A percentile compares a stretch with the other conserved stretches of the same genome.
These are phyloP conservation scores for Catalaphyllia jardinei DNA, from an alignment of 64 coral and sea anemone species.

Conservation along the genomic window DNA sequence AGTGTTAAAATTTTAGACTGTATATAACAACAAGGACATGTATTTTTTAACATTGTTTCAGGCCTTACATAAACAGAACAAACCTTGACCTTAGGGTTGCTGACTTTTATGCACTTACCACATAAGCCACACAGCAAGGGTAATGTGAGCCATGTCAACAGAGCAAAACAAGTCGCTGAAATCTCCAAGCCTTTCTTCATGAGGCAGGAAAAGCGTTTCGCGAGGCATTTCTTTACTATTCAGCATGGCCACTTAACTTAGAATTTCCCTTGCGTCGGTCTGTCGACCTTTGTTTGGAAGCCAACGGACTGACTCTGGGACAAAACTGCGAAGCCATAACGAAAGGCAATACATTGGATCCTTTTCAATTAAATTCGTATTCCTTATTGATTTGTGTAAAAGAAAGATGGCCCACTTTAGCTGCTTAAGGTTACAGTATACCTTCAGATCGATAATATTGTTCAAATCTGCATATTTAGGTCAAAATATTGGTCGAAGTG, in stretches of 20 bases:
- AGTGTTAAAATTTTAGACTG: too few relatives aligned
- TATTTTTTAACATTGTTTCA: too few relatives aligned
- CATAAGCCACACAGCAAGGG: slow-evolving; percentile 17
- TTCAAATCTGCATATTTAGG: too few relatives aligned
- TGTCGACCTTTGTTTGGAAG: slow-evolving; percentile 44
- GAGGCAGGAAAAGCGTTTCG: not conserved
- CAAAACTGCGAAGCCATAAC: slow-evolving; percentile 19
- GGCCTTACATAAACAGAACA: too few relatives aligned
- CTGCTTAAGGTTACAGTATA: too few relatives aligned
- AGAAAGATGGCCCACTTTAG: too few relatives aligned
- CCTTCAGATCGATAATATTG: too few relatives aligned
- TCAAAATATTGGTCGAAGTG: too few relatives aligned
- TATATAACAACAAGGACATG: too few relatives aligned
- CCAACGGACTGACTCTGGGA: slow-evolving; percentile 64
- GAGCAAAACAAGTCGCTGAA: slow-evolving; percentile 44
- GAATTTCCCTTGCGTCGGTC: slow-evolving; percentile 9
- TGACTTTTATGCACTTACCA: slow-evolving; percentile 1
- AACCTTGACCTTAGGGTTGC: too few relatives aligned
- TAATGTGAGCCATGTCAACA: slow-evolving; percentile 35
- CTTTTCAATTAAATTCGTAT: not conserved
- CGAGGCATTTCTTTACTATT: slow-evolving; percentile 41
- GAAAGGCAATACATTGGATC: not conserved
- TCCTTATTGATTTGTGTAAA: too few relatives aligned
- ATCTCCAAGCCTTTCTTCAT: slow-evolving; percentile 33
- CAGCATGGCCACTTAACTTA: slow-evolving; percentile 6